phyloP scores from a whole-genome alignment of 2,888 invertebrate species.

The Octonoba sinensis region DNA sequence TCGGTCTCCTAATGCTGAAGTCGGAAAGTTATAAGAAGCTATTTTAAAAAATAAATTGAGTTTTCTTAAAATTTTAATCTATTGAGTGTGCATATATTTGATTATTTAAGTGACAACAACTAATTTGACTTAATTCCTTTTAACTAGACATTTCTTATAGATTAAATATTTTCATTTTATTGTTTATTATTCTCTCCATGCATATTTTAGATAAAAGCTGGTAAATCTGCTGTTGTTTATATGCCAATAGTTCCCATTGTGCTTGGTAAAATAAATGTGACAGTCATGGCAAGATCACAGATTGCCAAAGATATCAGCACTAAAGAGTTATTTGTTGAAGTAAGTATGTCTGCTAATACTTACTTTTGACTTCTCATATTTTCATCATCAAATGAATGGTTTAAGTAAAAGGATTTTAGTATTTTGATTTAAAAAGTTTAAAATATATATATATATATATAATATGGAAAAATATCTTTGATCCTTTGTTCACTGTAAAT shows the following conservation, averaged over 20 bases:
- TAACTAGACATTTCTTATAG: too few relatives aligned
- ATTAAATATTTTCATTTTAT: not conserved
- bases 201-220: slow-evolving; percentile 70
- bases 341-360: slow-evolving; percentile 68
- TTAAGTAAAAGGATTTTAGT: not conserved
- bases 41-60: too few relatives aligned
- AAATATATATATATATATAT: too few relatives aligned
- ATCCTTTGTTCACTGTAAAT: too few relatives aligned
- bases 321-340: slow-evolving; percentile 76
- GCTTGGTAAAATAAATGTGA: slow-evolving; percentile 80
- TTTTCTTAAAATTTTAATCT: too few relatives aligned
- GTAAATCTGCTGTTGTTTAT: slow-evolving; percentile 79
- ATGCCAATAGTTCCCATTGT: slow-evolving; percentile 89
- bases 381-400: not conserved
- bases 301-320: slow-evolving; percentile 71
- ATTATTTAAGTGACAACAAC: too few relatives aligned
- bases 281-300: slow-evolving; percentile 77
- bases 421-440: too few relatives aligned
- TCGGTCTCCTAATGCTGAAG: too few relatives aligned
- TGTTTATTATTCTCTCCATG: not conserved
- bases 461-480: too few relatives aligned
- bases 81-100: too few relatives aligned
- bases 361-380: not conserved
- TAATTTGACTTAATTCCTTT: too few relatives aligned
- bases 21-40: too few relatives aligned